Evolutionary conservation across 30 jellyfish, hydroid and myxozoan species (phyloP), one percentile per base, ranked within the genome.

Genomic region (Pelagia noctiluca): DNA sequence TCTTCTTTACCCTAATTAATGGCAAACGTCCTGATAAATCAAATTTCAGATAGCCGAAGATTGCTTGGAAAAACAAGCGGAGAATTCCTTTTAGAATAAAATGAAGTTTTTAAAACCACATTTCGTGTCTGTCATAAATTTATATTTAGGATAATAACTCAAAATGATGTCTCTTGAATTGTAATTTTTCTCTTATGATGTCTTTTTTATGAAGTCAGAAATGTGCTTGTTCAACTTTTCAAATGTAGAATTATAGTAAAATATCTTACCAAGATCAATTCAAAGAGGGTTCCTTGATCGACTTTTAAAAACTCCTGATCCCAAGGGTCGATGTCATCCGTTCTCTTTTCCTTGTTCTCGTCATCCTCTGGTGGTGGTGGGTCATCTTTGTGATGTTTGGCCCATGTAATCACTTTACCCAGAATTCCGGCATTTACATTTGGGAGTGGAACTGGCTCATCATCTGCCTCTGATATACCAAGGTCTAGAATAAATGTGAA

Each of bases 311-410:
- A 95, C 67, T 95, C 99, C 50, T 86, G 97, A 89, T 95, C 99
- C 99, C 99, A 95, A 10, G 99, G 94, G 36, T 95, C 99, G 49
- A 89, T 83, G 65, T 95, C 97, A 63, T 78, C 95, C 0, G 97
- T 82, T 36, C 97, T 76, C 65, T 87, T 85, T 34, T 87, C 96
- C 30, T 88, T 86, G 84, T 89, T 86, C 77, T 88, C 97, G n/a
- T 94, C 97, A 88, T 88, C 99, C 64, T 89, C 97, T 16, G 97
- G 97, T 30, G 94, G 97, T 47, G 97, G 95, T 1, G 99, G 96
- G 67, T 95, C 99, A 68, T 90, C 98, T 74, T 95, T 89, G 84
- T 95, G 99, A 65, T 95, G 99, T 30, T 91, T 79, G 33, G 97
- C 97, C 99, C 99, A 95, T 0, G 86, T 57, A 12, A 95, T 92